Percentiles rank a stretch among this genome's conserved stretches.
phyloP scores from a whole-genome alignment of 2,888 invertebrate species.

The Macropis europaea region DNA sequence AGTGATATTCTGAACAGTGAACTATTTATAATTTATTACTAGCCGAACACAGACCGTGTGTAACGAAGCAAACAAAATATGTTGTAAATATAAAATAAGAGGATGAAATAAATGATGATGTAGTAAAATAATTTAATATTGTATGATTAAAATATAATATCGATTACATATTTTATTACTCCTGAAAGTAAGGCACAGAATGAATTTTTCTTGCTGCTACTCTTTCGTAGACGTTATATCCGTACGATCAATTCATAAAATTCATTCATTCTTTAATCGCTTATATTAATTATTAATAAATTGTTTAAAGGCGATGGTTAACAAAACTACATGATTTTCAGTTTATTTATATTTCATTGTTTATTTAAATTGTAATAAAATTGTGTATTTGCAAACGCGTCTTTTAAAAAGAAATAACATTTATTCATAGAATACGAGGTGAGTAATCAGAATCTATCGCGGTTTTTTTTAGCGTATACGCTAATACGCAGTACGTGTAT shows the following conservation, averaged over 20 bases:
- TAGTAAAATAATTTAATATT: constrained; percentile 55
- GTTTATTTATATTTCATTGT: constrained; percentile 7
- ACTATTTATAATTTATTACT: constrained; percentile 77
- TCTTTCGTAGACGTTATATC: background rate
- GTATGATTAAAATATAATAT: constrained; percentile 40
- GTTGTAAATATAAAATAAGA: constrained; percentile 60
- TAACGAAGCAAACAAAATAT: constrained; percentile 48
- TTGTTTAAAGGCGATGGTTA: too few species aligned
- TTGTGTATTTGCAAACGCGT: background rate
- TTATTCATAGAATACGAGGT: background rate
- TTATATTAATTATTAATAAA: too few species aligned
- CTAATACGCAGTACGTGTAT: background rate
- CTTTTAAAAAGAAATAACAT: background rate
- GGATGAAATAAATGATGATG: constrained; percentile 52
- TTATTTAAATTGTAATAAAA: background rate
- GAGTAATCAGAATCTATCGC: too few species aligned
- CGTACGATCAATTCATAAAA: background rate
- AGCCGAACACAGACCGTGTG: constrained; percentile 58
- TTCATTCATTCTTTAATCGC: too few species aligned
- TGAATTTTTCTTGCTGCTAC: background rate
- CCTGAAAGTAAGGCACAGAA: constrained; percentile 40
- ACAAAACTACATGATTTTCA: background rate
- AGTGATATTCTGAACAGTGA: constrained; percentile 61
- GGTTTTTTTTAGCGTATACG: background rate
- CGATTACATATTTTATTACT: constrained; percentile 57